Conservation (phyloP, 1,140 invertebrate species). For the Drosophila gunungcola region DNA sequence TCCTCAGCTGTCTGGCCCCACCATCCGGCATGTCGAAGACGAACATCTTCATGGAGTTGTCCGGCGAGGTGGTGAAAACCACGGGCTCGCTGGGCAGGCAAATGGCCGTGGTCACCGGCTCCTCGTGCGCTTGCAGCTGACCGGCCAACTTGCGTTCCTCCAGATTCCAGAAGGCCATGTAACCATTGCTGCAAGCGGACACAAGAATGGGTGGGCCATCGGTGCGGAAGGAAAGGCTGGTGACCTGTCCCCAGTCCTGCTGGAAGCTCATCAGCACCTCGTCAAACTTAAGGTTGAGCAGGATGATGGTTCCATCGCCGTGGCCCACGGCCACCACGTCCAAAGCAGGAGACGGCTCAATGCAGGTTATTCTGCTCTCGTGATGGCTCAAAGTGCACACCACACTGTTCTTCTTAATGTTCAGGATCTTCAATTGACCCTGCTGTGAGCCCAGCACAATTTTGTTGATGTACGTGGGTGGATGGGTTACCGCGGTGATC, state of each 20-base stretch:
- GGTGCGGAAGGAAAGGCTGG: slow-evolving; percentile 93
- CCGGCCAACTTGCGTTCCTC: slow-evolving; percentile 91
- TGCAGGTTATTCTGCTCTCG: slow-evolving; percentile 88
- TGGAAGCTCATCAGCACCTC: slow-evolving; percentile 93
- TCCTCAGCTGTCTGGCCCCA: slow-evolving; percentile 92
- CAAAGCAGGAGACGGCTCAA: slow-evolving; percentile 94
- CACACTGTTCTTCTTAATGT: slow-evolving; percentile 91
- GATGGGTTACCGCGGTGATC: slow-evolving; percentile 93
- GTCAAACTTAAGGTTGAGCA: slow-evolving; percentile 96
- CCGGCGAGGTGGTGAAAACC: slow-evolving; percentile 95
- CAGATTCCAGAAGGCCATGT: slow-evolving; percentile 97
- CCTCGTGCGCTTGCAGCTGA: slow-evolving; percentile 88
- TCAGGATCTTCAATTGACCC: slow-evolving; percentile 95
- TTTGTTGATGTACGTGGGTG: slow-evolving; percentile 97
- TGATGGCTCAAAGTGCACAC: slow-evolving; percentile 94
- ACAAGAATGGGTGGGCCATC: slow-evolving; percentile 95
- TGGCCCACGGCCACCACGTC: slow-evolving; percentile 96
- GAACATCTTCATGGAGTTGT: slow-evolving; percentile 98
- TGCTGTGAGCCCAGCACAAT: slow-evolving; percentile 96
- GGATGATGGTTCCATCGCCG: slow-evolving; percentile 91
- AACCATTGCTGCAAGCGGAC: slow-evolving; percentile 91
- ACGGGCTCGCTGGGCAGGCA: slow-evolving; percentile 95
- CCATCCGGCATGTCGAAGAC: slow-evolving; percentile 98
- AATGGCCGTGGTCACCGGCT: slow-evolving; percentile 90
- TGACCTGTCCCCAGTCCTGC: slow-evolving; percentile 97